phyloP scores from a whole-genome alignment of 1,140 invertebrate species.

The Macrocentrus cingulum region DNA sequence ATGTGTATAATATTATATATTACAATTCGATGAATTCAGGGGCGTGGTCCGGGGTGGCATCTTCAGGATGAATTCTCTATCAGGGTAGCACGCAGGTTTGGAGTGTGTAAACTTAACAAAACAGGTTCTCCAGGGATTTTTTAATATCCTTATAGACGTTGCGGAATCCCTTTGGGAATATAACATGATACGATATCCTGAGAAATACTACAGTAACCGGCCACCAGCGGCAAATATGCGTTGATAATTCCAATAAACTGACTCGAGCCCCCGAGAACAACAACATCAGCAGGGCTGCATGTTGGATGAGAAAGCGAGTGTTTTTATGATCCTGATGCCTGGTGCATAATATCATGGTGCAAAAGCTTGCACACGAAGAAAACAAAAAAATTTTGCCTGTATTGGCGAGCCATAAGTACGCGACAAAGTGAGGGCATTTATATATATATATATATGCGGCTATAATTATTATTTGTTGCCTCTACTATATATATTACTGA shows the following conservation, averaged over 20 bases:
- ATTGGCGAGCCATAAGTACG: too few species aligned
- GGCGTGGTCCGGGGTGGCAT: conserved; percentile 57
- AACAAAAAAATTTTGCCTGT: not conserved
- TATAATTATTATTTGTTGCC: too few species aligned
- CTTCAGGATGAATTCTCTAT: conserved; percentile 53
- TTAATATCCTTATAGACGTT: too few species aligned
- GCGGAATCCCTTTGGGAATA: too few species aligned
- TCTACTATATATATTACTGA: not conserved
- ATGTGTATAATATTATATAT: too few species aligned
- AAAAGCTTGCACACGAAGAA: not conserved
- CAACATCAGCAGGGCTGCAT: conserved; percentile 52
- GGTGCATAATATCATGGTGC: not conserved
- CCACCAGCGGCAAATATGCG: too few species aligned
- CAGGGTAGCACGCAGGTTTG: conserved; percentile 47
- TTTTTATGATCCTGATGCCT: not conserved
- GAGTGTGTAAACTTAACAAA: conserved; percentile 36
- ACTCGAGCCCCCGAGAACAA: conserved; percentile 52
- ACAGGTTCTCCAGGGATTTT: conserved; percentile 11
- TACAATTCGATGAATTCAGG: too few species aligned
- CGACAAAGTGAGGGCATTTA: too few species aligned
- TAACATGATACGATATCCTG: too few species aligned
- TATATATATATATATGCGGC: too few species aligned
- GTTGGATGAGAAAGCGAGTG: too few species aligned
- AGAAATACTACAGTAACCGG: too few species aligned
- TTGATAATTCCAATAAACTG: conserved; percentile 1